Evolutionary conservation across 2,797 vertebrate species (phyloP).

Genomic region (Eurystomus glaucurus): DNA sequence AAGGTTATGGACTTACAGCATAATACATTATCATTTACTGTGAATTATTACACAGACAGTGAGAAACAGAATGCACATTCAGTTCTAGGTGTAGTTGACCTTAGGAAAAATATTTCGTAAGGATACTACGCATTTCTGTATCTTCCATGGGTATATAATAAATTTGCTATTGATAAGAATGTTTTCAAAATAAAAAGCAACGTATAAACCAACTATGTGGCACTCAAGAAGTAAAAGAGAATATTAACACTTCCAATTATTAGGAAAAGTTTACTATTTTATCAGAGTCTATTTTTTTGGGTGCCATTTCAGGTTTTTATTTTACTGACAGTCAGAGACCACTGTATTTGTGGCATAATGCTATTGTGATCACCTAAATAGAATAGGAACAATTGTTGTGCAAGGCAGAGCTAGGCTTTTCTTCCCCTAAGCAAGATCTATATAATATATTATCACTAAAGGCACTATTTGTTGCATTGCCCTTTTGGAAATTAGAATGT

Average conservation of each 20-base stretch:
- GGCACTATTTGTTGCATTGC: background rate
- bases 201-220: background rate
- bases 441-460: background rate
- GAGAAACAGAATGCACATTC: slow-evolving; percentile 61
- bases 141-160: background rate
- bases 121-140: background rate
- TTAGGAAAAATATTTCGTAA: slow-evolving; percentile 14
- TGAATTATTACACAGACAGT: slow-evolving; percentile 70
- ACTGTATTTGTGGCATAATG: background rate
- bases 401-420: slow-evolving; percentile 43
- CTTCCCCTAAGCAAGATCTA: slow-evolving; percentile 10
- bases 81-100: slow-evolving; percentile 40
- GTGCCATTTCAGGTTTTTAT: background rate
- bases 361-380: slow-evolving; percentile 22
- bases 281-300: background rate
- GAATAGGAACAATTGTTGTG: slow-evolving; percentile 30
- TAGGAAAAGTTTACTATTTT: background rate
- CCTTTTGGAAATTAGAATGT: background rate
- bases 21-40: slow-evolving; percentile 76
- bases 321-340: background rate
- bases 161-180: slow-evolving; percentile 7
- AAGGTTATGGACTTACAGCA: slow-evolving; percentile 71
- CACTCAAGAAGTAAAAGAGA: background rate
- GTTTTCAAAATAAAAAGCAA: background rate
- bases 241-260: background rate